phyloP scores from a whole-genome alignment of 2,888 invertebrate species.

The Xanthia icteritia region DNA sequence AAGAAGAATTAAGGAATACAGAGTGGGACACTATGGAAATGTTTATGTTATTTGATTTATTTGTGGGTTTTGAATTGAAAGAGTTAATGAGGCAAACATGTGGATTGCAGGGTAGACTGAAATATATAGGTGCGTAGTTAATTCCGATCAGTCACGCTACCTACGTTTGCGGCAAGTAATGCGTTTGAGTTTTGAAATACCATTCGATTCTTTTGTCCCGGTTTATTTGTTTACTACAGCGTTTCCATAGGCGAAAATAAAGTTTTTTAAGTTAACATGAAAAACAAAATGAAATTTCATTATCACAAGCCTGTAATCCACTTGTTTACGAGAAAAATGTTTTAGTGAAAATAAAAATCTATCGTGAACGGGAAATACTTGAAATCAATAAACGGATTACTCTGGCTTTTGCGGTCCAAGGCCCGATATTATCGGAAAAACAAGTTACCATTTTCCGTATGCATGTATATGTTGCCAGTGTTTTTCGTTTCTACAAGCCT shows the following conservation, averaged over 20 bases:
- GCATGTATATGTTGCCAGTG: conserved; percentile 14
- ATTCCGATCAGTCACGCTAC: neutral
- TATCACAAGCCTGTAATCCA: conserved; percentile 62
- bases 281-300: conserved; percentile 54
- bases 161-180: neutral
- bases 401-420: conserved; percentile 58
- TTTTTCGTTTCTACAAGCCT: conserved; percentile 12
- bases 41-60: neutral
- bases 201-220: neutral
- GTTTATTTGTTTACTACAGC: neutral
- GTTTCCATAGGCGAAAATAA: neutral
- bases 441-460: conserved; percentile 47
- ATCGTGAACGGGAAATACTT: conserved; percentile 53
- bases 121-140: neutral
- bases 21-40: neutral
- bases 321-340: conserved; percentile 63
- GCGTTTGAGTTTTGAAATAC: neutral
- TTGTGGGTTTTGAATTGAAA: neutral
- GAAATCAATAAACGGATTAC: conserved; percentile 75
- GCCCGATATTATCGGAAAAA: conserved; percentile 61
- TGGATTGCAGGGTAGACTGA: neutral
- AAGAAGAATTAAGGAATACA: neutral
- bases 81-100: neutral
- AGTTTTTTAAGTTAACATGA: neutral
- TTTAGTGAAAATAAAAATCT: conserved; percentile 67